Conservation (phyloP, 1,140 invertebrate species). For the Heliothis subflexa region DNA sequence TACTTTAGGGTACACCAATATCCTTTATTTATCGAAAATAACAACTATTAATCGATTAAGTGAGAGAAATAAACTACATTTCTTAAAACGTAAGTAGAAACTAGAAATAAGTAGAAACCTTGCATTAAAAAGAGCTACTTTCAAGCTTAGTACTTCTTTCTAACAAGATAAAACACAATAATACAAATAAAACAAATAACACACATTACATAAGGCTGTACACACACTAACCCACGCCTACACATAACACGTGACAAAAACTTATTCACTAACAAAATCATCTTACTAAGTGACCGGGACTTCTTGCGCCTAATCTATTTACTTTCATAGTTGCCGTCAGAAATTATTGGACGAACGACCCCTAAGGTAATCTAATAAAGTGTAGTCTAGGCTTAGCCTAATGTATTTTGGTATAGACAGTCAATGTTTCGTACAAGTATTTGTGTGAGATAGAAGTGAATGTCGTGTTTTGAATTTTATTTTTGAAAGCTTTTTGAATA, state of each 20-base stretch:
- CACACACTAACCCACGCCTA: neutral
- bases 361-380: conserved; percentile 39
- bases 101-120: too few species aligned
- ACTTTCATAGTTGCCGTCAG: conserved; percentile 10
- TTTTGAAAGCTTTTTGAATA: too few species aligned
- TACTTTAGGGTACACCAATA: too few species aligned
- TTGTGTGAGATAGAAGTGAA: neutral
- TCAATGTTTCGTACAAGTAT: neutral
- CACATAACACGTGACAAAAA: conserved; percentile 27
- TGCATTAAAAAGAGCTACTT: too few species aligned
- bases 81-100: too few species aligned
- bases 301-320: conserved; percentile 29
- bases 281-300: conserved; percentile 8
- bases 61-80: too few species aligned
- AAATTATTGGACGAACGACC: conserved; percentile 40
- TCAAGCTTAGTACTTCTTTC: too few species aligned
- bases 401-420: neutral
- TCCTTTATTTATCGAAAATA: too few species aligned
- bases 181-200: neutral
- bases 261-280: conserved; percentile 23
- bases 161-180: neutral
- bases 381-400: conserved; percentile 25
- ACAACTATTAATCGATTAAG: too few species aligned
- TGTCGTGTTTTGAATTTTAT: neutral
- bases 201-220: neutral